Evolutionary conservation across 1,140 invertebrate genomes (phyloP).

Genomic region (Pseudomyrmex flavicornis): DNA sequence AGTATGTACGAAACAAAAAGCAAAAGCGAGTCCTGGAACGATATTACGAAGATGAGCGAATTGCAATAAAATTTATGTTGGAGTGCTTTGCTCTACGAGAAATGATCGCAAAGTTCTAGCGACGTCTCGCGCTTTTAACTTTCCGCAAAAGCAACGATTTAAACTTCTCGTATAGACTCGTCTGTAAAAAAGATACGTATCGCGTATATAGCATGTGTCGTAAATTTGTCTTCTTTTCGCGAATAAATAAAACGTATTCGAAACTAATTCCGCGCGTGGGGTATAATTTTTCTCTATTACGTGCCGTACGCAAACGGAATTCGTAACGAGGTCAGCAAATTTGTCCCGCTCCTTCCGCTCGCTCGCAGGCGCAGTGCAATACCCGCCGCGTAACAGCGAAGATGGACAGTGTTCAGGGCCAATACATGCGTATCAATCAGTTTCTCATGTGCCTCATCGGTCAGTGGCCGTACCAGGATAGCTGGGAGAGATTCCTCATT

Average conservation of each 20-base stretch:
- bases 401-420: constrained; percentile 58
- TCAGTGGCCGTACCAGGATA: constrained; percentile 70
- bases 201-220: background rate
- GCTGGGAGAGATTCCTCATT: constrained; percentile 48
- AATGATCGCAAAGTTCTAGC: constrained; percentile 11
- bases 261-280: constrained; percentile 14
- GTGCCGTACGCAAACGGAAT: constrained; percentile 42
- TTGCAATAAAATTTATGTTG: background rate
- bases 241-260: background rate
- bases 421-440: constrained; percentile 64
- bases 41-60: constrained; percentile 32
- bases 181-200: constrained; percentile 2
- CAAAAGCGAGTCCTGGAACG: background rate
- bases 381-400: constrained; percentile 8
- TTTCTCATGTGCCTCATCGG: constrained; percentile 63
- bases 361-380: constrained; percentile 26
- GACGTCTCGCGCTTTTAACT: constrained; percentile 48
- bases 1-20: background rate
- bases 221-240: constrained; percentile 35
- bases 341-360: background rate
- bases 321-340: constrained; percentile 24
- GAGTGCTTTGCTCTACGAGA: background rate
- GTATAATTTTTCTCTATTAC: constrained; percentile 52
- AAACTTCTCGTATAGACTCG: background rate
- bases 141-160: constrained; percentile 19